A percentile compares a stretch with the other conserved stretches of the same genome.
Evolutionary conservation across 2,888 invertebrate genomes (phyloP).

Genomic region (Arctia plantaginis): DNA sequence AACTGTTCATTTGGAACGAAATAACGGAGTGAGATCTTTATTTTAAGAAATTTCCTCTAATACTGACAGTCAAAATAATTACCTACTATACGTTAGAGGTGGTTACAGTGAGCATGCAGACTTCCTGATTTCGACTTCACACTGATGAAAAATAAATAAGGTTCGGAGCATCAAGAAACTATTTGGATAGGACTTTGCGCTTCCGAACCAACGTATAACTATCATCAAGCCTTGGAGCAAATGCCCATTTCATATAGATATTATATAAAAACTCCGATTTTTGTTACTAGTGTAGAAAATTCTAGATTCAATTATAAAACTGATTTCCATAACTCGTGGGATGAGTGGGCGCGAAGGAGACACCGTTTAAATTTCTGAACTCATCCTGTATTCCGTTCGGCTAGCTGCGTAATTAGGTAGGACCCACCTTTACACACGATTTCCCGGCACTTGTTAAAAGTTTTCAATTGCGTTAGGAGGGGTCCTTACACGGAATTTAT

Average conservation of each 20-base stretch:
- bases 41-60: slow-evolving; percentile 37
- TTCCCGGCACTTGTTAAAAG: slow-evolving; percentile 86
- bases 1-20: slow-evolving; percentile 52
- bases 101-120: not conserved
- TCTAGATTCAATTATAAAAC: slow-evolving; percentile 74
- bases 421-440: slow-evolving; percentile 85
- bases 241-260: slow-evolving; percentile 50
- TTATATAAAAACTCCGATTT: slow-evolving; percentile 52
- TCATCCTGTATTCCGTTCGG: slow-evolving; percentile 80
- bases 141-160: not conserved
- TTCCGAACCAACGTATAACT: slow-evolving; percentile 10
- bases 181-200: not conserved
- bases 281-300: slow-evolving; percentile 43
- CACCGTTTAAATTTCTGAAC: slow-evolving; percentile 77
- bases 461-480: slow-evolving; percentile 86
- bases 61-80: not conserved
- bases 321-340: slow-evolving; percentile 74
- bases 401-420: slow-evolving; percentile 78
- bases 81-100: not conserved
- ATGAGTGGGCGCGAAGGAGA: slow-evolving; percentile 36
- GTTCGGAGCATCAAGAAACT: not conserved
- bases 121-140: not conserved
- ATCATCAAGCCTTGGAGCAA: slow-evolving; percentile 19
- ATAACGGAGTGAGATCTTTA: slow-evolving; percentile 44
- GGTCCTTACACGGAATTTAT: slow-evolving; percentile 84